phyloP scores from a whole-genome alignment of 2,113 vertebrate genomes.

The Dasyurus viverrinus region DNA sequence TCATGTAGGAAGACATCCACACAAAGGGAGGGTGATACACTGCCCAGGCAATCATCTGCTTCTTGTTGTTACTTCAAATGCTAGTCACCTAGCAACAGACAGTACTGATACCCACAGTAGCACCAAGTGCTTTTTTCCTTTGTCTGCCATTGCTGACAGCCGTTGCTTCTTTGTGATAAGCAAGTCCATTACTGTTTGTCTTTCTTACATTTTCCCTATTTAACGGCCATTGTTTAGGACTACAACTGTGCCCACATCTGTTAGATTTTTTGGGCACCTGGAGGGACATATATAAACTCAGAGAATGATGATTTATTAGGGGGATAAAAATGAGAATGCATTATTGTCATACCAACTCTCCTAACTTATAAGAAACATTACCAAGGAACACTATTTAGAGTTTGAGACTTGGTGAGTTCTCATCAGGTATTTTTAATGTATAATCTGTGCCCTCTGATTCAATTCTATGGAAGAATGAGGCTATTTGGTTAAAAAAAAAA shows the following conservation, averaged over 20 bases:
- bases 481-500: no score
- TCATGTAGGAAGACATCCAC: background rate
- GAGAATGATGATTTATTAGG: background rate
- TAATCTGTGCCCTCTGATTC: background rate
- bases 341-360: background rate
- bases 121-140: background rate
- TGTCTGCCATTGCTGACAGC: background rate
- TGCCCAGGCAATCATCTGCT: background rate
- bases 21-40: background rate
- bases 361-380: background rate
- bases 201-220: background rate
- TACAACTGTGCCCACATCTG: background rate
- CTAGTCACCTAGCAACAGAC: background rate
- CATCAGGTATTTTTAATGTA: background rate
- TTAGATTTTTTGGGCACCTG: background rate
- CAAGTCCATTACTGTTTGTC: background rate
- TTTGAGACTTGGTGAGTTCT: background rate
- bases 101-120: fast-evolving
- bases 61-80: background rate
- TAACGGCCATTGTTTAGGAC: background rate
- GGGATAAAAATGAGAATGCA: background rate
- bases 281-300: background rate
- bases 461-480: background rate
- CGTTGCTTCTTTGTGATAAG: fast-evolving
- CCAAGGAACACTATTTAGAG: background rate